Evolutionary conservation across 2,797 vertebrate genomes (phyloP).

Genomic region (Ctenopoma multispine): DNA sequence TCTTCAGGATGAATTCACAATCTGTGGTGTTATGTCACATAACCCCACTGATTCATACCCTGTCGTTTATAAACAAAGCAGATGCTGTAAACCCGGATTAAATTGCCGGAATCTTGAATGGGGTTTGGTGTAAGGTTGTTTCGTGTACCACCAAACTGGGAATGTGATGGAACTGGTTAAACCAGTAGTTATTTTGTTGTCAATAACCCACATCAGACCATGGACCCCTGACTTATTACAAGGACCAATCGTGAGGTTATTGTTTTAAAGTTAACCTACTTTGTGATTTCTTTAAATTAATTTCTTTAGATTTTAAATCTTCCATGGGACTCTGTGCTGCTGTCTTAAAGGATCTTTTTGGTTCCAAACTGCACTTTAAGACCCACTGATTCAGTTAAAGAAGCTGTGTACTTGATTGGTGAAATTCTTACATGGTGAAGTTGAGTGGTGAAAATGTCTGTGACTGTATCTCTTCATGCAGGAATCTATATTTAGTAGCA

Average conservation of each 20-base stretch:
- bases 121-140: neutral
- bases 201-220: neutral
- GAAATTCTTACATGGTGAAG: neutral
- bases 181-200: neutral
- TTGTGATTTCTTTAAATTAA: no score
- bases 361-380: neutral
- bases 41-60: neutral
- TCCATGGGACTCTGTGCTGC: no score
- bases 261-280: no score
- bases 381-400: neutral
- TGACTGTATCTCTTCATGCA: neutral
- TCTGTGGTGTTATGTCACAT: neutral
- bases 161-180: no score
- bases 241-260: neutral
- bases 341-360: no score
- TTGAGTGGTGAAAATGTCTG: neutral
- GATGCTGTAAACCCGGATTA: neutral
- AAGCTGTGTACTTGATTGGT: neutral
- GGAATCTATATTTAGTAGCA: neutral
- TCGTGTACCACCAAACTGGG: neutral
- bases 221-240: neutral
- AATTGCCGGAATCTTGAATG: neutral
- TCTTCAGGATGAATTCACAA: neutral
- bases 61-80: neutral
- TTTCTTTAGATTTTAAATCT: no score